Conservation (phyloP, 2,888 invertebrate genomes). For the Dexiosoma caninum region DNA sequence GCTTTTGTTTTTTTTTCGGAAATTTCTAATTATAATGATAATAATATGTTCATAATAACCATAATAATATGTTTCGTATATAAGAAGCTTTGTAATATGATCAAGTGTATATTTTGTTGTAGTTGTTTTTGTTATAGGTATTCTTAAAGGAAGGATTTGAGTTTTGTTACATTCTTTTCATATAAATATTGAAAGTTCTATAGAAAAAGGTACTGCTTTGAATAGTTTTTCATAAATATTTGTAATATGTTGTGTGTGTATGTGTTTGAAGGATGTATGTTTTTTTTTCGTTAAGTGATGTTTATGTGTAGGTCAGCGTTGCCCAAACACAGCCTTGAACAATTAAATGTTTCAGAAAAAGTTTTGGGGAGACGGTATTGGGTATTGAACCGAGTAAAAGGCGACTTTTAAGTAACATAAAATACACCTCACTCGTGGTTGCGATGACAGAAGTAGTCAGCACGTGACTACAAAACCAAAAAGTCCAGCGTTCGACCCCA, state of each 20-base stretch:
- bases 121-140: constrained; percentile 29
- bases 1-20: not conserved
- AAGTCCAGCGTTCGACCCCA: too few relatives aligned
- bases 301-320: too few relatives aligned
- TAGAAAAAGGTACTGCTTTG: constrained; percentile 60
- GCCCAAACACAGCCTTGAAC: too few relatives aligned
- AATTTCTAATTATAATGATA: constrained; percentile 3
- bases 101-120: not conserved
- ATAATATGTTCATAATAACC: not conserved
- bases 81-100: constrained; percentile 27
- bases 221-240: constrained; percentile 30
- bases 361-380: too few relatives aligned
- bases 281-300: too few relatives aligned
- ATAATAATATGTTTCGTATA: constrained; percentile 35
- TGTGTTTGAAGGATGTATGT: not conserved
- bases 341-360: too few relatives aligned
- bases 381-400: too few relatives aligned
- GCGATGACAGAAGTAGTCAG: too few relatives aligned
- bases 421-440: too few relatives aligned
- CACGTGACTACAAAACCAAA: too few relatives aligned
- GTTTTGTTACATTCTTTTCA: constrained; percentile 30
- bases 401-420: too few relatives aligned
- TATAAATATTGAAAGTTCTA: constrained; percentile 42
- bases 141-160: constrained; percentile 58
- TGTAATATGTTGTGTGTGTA: constrained; percentile 12